Percentiles rank a stretch among this genome's conserved stretches.
Evolutionary conservation across 2,888 invertebrate genomes (phyloP).

Genomic region (Marasmarcha lunaedactyla): DNA sequence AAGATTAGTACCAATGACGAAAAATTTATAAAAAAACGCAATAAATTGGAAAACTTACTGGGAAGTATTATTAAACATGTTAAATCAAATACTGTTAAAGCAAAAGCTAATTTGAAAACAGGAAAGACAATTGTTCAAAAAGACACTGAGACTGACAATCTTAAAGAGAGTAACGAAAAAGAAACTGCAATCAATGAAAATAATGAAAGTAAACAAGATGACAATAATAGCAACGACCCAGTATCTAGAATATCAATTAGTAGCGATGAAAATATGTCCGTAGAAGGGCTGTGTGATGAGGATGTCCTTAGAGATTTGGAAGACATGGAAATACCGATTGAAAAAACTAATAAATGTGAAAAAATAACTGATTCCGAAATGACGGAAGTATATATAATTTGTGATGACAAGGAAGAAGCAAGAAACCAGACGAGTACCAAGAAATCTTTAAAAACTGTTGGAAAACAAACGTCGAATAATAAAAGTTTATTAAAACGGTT

Average conservation of each 20-base stretch:
- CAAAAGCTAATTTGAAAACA: not conserved
- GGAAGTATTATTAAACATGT: slow-evolving; percentile 7
- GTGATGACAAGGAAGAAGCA: not conserved
- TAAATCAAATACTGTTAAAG: slow-evolving; percentile 12
- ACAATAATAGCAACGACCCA: too few relatives aligned
- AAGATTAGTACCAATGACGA: slow-evolving; percentile 14
- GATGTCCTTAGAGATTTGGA: slow-evolving; percentile 32
- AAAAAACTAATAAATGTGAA: slow-evolving; percentile 8
- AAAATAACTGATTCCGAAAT: too few relatives aligned
- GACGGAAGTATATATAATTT: too few relatives aligned
- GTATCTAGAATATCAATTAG: not conserved
- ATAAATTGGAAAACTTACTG: slow-evolving; percentile 34
- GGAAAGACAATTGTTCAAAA: not conserved
- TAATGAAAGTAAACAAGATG: not conserved
- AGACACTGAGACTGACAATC: not conserved
- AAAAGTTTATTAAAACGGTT: slow-evolving; percentile 9
- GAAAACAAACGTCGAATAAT: slow-evolving; percentile 5
- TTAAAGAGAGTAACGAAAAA: not conserved
- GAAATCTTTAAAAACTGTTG: not conserved
- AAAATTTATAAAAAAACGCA: slow-evolving; percentile 31
- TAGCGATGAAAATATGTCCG: slow-evolving; percentile 1
- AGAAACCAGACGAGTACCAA: not conserved
- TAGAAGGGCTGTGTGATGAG: slow-evolving; percentile 27
- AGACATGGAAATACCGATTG: slow-evolving; percentile 36
- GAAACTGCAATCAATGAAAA: not conserved